Evolutionary conservation across 2,888 invertebrate genomes (phyloP), one percentile per base, ranked within the genome.

Genomic region (Tinea trinotella): DNA sequence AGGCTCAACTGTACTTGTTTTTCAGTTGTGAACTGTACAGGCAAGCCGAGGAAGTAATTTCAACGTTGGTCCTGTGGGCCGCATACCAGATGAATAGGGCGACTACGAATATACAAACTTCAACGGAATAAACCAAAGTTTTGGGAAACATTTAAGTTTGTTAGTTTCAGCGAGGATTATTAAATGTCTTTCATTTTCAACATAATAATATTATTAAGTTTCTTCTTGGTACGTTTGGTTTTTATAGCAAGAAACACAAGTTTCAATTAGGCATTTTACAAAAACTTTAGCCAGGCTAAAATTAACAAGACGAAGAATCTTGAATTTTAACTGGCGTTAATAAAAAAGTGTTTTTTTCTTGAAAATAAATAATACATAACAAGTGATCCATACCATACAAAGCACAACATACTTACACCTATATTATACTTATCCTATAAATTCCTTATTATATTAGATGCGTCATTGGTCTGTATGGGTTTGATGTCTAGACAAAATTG

Each of bases 1-100:
- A 15, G 40, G 40, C 40, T 40, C 40, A 40, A 40, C 40, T 46
- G 46, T 50, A 50, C 48, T 50, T 50, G 50, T 50, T 50, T 48
- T 50, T 9, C 50, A 50, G 50, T 50, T 50, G 50, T 24, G 18
- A 50, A 50, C 46, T 46, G 18, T 46, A 46, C 46, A 46, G 46
- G 18, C 46, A 19, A 46, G 46, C 19, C 18, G 46, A 50, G 53
- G 53, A 53, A 40, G 53, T 53, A 53, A 53, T 53, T 53, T 53
- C 20, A 50, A 57, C 49, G 55, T 36, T 54, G 52, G 50, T 52
- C 54, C 54, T 55, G 55, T 55, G 55, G 48, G 52, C 53, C 62
- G 71, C 66, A 70, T 71, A 70, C 67, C 62, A 64, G 67, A 71
- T 68, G 66, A 69, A 68, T 24, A 24, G 18, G 22, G 19, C 20